phyloP scores from a whole-genome alignment of 2,888 invertebrate species.

The Eupithecia inturbata region DNA sequence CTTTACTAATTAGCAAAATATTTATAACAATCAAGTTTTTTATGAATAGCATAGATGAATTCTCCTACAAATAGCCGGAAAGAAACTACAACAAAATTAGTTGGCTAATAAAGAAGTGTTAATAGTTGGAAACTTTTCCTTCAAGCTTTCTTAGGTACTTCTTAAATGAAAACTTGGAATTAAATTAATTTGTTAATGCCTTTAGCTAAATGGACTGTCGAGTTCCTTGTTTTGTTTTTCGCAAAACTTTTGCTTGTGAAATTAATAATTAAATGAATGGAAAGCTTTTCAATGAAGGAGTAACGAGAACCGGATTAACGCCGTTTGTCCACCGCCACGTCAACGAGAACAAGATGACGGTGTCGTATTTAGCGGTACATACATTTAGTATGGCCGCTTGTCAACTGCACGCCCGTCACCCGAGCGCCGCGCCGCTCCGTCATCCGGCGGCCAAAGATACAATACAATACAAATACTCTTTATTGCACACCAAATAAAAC shows the following conservation, averaged over 20 bases:
- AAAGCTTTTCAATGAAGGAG: not conserved
- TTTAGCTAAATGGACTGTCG: constrained; percentile 21
- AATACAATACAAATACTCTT: no score
- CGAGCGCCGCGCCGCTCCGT: no score
- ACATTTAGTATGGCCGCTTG: no score
- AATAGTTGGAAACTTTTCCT: constrained; percentile 14
- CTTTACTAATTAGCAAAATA: not conserved
- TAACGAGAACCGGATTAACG: not conserved
- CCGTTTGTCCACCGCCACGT: no score
- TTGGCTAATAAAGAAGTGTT: not conserved
- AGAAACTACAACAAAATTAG: not conserved
- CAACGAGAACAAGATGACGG: no score
- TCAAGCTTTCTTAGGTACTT: constrained; percentile 6
- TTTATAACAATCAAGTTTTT: not conserved
- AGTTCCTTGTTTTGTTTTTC: constrained; percentile 12
- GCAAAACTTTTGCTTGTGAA: constrained; percentile 6
- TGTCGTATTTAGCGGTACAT: no score
- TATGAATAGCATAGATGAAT: not conserved
- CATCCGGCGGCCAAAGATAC: no score
- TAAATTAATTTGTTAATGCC: constrained; percentile 24
- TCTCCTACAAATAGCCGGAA: not conserved
- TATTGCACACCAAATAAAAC: no score
- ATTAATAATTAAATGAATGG: not conserved
- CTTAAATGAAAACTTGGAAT: constrained; percentile 13
- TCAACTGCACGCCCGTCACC: no score